Conservation (phyloP, 2,113 vertebrate genomes). For the Pleuronectes platessa region DNA sequence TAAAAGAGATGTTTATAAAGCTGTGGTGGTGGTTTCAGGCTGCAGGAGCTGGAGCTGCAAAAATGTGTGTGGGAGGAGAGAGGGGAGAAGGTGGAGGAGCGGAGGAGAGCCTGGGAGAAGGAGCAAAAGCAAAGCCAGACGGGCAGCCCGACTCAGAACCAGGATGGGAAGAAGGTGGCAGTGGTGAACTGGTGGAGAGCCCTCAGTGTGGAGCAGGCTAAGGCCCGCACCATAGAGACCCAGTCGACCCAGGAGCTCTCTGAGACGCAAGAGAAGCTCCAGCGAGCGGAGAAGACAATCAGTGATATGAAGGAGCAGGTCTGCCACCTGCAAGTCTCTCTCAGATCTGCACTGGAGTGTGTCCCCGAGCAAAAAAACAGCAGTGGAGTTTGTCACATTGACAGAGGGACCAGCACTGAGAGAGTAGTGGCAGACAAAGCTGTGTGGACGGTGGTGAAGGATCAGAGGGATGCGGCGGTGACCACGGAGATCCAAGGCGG, state of each 20-base stretch:
- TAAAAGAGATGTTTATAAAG: constrained; percentile 72
- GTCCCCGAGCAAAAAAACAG: constrained; percentile 21
- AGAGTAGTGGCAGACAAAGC: constrained; percentile 22
- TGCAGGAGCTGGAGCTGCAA: constrained; percentile 79
- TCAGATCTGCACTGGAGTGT: constrained; percentile 57
- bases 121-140: constrained; percentile 63
- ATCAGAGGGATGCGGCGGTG: constrained; percentile 67
- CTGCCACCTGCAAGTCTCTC: constrained; percentile 64
- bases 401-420: constrained; percentile 59
- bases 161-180: constrained; percentile 69
- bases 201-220: constrained; percentile 57
- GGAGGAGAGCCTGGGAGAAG: constrained; percentile 57
- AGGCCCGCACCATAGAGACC: constrained; percentile 28
- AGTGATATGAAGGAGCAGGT: constrained; percentile 71
- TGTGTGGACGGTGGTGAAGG: constrained; percentile 42
- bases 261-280: constrained; percentile 58
- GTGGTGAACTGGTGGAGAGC: constrained; percentile 77
- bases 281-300: constrained; percentile 60
- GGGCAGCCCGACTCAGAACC: constrained; percentile 12
- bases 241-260: constrained; percentile 26
- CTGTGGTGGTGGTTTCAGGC: constrained; percentile 74
- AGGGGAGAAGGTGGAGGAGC: constrained; percentile 74
- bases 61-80: constrained; percentile 73
- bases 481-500: constrained; percentile 53
- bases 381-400: constrained; percentile 20